Evolutionary conservation across 2,888 invertebrate genomes (phyloP), one percentile per base, ranked within the genome.

Genomic region (Oligia strigilis): DNA sequence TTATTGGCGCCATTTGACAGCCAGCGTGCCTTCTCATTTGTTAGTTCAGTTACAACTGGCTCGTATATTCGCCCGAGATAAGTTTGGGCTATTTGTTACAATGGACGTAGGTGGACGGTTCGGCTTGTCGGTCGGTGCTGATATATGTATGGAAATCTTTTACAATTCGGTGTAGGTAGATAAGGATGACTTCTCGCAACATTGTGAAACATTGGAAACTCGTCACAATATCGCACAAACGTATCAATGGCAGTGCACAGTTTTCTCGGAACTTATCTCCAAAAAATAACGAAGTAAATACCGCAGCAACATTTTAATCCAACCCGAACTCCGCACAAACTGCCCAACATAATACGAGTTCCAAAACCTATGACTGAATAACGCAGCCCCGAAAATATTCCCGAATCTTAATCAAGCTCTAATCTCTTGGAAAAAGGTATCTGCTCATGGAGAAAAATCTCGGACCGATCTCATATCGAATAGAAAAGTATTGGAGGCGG

Each of bases 401-500:
- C 72, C 85, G 71, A 86, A 90, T 89, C 88, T 89, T 89, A 89
- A 89, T 89, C 90, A 89, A 89, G 88, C 89, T 89, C 88, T 87
- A 90, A 89, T 89, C 89, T 89, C 86, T 90, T 78, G 89, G 89
- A 90, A 89, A 89, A 89, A 85, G 90, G 89, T 88, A 86, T 89
- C 88, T 82, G 70, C 71, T 72, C 79, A 82, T 83, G 87, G 76
- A 84, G 82, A 82, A 89, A 85, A 86, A 90, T 89, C 89, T 90
- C 82, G 86, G 86, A 74, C 69, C 86, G 87, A 84, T 89, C 85
- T 88, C 91, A 89, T 90, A 90, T 91, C 90, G 90, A 91, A 92
- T 90, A 91, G 91, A 90, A 92, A 91, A 91, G 88, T 90, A 91
- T 91, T 88, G 87, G 83, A 85, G 86, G 79, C 88, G 88, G 87